Evolutionary conservation across 2,113 vertebrate species (phyloP).

Genomic region (Vimba vimba): DNA sequence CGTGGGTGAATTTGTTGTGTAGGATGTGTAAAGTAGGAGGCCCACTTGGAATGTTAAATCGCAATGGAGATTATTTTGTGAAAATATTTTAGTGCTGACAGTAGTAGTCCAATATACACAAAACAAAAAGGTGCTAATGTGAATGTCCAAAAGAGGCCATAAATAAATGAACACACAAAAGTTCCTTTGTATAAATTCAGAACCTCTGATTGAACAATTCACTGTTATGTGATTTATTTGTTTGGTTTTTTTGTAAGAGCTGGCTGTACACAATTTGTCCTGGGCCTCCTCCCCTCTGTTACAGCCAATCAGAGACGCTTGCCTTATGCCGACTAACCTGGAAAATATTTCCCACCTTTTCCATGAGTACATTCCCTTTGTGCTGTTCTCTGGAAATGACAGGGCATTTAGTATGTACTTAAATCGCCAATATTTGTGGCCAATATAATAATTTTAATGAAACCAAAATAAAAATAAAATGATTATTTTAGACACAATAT

Average conservation of each 20-base stretch:
- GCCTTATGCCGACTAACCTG: neutral
- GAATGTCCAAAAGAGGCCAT: neutral
- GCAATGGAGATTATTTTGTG: neutral
- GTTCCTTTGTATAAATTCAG: neutral
- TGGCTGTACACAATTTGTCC: slow-evolving; percentile 3
- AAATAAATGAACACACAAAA: neutral
- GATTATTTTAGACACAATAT: neutral
- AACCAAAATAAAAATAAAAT: neutral
- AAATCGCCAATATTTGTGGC: neutral
- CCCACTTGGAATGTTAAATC: neutral
- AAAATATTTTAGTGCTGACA: neutral
- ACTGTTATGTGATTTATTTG: neutral
- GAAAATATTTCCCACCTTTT: slow-evolving; percentile 28
- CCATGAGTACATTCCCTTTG: neutral
- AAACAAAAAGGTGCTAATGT: neutral
- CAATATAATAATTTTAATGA: neutral
- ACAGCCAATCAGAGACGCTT: slow-evolving; percentile 22
- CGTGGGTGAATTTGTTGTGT: neutral
- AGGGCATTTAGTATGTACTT: neutral
- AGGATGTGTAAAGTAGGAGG: slow-evolving; percentile 16
- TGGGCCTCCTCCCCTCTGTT: neutral
- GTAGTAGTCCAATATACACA: neutral
- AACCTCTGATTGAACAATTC: neutral
- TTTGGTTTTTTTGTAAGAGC: neutral
- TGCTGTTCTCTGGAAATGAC: neutral